These are phyloP conservation scores for Asarcornis scutulata DNA, from an alignment of 2,113 vertebrate species.

Conservation along the genomic window DNA sequence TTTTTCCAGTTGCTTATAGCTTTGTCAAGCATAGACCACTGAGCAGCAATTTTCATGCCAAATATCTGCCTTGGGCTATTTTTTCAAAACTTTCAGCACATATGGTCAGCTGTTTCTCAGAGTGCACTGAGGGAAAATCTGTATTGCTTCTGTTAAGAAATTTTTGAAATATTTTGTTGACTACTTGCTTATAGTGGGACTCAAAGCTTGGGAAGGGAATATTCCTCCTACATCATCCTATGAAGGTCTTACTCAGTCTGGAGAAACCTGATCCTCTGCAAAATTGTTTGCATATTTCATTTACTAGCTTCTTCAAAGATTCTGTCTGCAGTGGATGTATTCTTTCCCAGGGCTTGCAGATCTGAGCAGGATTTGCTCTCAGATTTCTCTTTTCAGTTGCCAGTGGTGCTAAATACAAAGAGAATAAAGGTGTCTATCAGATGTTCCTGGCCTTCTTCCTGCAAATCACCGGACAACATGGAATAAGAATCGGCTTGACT, in stretches of 20 bases:
- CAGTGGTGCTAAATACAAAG: constrained; percentile 27
- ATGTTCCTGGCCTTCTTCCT: not conserved
- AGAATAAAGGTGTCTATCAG: not conserved
- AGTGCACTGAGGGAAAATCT: constrained; percentile 19
- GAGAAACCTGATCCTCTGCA: constrained; percentile 3
- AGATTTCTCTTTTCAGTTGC: constrained; percentile 21
- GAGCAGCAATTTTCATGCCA: constrained; percentile 44
- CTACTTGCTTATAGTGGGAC: not conserved
- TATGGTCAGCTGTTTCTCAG: constrained; percentile 22
- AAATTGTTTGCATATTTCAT: constrained; percentile 40
- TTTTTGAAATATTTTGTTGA: constrained; percentile 32
- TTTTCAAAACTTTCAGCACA: constrained; percentile 37
- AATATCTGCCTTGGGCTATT: constrained; percentile 44
- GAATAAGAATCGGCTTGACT: not conserved
- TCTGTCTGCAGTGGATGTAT: constrained; percentile 1
- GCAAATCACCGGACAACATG: not conserved
- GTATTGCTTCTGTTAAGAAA: constrained; percentile 5
- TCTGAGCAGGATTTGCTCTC: constrained; percentile 6
- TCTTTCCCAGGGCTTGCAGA: constrained; percentile 18
- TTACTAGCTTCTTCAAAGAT: constrained; percentile 32
- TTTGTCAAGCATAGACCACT: constrained; percentile 28
- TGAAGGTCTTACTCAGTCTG: not conserved
- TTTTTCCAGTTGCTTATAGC: constrained; percentile 4
- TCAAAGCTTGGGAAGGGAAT: not conserved
- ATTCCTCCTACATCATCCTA: not conserved